A percentile compares a stretch with the other conserved stretches of the same genome.
Conservation (phyloP, 1,140 invertebrate genomes). For the Samia ricini region DNA sequence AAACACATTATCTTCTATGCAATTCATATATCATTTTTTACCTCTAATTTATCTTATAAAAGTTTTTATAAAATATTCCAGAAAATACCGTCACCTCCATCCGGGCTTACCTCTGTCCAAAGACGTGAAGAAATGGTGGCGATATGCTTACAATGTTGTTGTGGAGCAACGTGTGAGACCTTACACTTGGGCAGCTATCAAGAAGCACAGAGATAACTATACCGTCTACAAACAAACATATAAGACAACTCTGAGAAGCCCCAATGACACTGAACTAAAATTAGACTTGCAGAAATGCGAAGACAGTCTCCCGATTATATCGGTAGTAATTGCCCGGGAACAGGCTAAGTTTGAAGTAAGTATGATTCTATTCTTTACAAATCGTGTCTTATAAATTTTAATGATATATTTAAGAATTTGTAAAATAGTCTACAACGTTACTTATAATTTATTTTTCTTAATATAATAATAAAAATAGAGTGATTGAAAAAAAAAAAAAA, state of each 20-base stretch:
- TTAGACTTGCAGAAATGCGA: slow-evolving; percentile 86
- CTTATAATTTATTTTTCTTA: not conserved
- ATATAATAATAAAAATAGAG: not conserved
- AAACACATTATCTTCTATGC: not conserved
- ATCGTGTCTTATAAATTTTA: not conserved
- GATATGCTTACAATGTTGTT: slow-evolving; percentile 85
- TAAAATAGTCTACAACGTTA: not conserved
- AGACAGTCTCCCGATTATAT: slow-evolving; percentile 85
- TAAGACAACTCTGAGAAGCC: slow-evolving; percentile 84
- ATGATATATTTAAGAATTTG: not conserved
- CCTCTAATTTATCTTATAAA: not conserved
- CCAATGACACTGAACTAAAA: slow-evolving; percentile 85
- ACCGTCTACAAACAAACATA: slow-evolving; percentile 85
- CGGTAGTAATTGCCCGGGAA: slow-evolving; percentile 88
- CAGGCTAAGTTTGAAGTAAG: slow-evolving; percentile 86
- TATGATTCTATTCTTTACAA: not conserved
- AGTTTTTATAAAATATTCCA: slow-evolving; percentile 37
- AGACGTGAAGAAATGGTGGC: slow-evolving; percentile 84
- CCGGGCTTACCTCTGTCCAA: slow-evolving; percentile 72
- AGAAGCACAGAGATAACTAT: slow-evolving; percentile 84
- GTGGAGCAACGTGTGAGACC: slow-evolving; percentile 85
- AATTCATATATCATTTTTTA: not conserved
- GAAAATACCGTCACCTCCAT: slow-evolving; percentile 77
- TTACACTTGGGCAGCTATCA: slow-evolving; percentile 85
- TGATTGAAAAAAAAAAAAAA: not conserved